Percentiles rank a stretch among this genome's conserved stretches.
Conservation (phyloP, 1,140 invertebrate genomes). For the Littorina saxatilis region DNA sequence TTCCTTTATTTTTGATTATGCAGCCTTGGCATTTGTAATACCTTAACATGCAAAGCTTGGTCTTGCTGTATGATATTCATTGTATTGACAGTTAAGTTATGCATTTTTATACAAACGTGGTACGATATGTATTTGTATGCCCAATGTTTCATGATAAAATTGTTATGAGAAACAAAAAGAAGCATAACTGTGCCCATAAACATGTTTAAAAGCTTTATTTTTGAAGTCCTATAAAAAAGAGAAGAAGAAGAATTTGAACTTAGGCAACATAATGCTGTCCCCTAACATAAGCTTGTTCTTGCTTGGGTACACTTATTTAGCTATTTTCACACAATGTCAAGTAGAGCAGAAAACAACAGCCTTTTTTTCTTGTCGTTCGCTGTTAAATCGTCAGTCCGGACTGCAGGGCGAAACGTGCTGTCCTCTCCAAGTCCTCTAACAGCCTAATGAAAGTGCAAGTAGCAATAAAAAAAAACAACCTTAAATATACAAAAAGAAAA, state of each 20-base stretch:
- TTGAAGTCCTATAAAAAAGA: neutral
- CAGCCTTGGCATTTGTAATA: too few relatives aligned
- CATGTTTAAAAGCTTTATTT: too few relatives aligned
- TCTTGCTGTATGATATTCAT: too few relatives aligned
- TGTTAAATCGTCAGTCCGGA: too few relatives aligned
- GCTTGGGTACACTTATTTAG: too few relatives aligned
- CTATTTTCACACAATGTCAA: neutral
- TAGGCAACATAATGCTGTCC: neutral
- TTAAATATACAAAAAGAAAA: neutral
- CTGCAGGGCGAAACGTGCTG: too few relatives aligned
- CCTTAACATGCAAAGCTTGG: too few relatives aligned
- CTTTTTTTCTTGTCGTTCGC: neutral
- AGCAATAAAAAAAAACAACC: neutral
- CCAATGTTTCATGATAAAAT: neutral
- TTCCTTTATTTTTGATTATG: too few relatives aligned
- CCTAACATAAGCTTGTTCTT: too few relatives aligned
- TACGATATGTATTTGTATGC: neutral
- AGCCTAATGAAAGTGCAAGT: neutral
- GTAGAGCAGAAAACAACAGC: neutral
- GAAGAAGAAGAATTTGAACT: neutral
- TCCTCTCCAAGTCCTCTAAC: too few relatives aligned
- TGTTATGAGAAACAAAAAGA: neutral
- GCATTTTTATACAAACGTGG: neutral
- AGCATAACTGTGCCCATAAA: neutral
- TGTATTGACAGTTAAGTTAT: neutral